Conservation (phyloP, 2,888 invertebrate species). For the Andrena flavipes region DNA sequence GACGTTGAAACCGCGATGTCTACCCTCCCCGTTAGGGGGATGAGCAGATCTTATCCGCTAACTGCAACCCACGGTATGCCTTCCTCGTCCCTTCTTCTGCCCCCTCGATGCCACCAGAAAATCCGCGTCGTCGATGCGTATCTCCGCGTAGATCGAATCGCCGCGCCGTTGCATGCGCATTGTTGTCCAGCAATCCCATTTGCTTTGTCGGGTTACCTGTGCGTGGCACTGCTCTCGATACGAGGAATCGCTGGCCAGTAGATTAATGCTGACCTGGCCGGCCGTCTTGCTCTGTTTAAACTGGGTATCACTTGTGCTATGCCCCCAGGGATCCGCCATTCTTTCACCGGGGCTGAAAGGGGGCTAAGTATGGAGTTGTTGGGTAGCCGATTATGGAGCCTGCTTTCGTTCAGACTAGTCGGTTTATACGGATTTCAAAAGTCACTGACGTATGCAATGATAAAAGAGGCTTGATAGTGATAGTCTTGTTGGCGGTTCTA, state of each 20-base stretch:
- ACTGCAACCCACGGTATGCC: conserved; percentile 65
- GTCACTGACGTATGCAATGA: no score
- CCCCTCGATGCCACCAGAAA: conserved; percentile 57
- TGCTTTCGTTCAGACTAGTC: no score
- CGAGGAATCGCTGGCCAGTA: not conserved
- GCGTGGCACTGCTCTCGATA: conserved; percentile 18
- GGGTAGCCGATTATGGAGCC: not conserved
- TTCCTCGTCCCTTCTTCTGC: conserved; percentile 25
- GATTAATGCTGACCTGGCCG: not conserved
- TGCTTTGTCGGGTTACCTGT: conserved; percentile 53
- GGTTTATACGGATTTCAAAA: no score
- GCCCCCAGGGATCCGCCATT: not conserved
- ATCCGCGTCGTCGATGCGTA: conserved; percentile 61
- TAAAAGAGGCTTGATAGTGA: no score
- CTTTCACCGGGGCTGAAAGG: not conserved
- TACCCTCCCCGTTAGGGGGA: conserved; percentile 68
- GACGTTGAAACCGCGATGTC: conserved; percentile 78
- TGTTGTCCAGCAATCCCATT: conserved; percentile 51
- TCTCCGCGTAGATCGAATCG: conserved; percentile 59
- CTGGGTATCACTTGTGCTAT: not conserved
- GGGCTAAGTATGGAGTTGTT: not conserved
- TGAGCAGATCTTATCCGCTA: conserved; percentile 79
- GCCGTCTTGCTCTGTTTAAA: not conserved
- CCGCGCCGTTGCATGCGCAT: conserved; percentile 28
- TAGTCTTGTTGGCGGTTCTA: no score